phyloP scores from a whole-genome alignment of 2,797 vertebrate species.

The Gymnothorax javanicus region DNA sequence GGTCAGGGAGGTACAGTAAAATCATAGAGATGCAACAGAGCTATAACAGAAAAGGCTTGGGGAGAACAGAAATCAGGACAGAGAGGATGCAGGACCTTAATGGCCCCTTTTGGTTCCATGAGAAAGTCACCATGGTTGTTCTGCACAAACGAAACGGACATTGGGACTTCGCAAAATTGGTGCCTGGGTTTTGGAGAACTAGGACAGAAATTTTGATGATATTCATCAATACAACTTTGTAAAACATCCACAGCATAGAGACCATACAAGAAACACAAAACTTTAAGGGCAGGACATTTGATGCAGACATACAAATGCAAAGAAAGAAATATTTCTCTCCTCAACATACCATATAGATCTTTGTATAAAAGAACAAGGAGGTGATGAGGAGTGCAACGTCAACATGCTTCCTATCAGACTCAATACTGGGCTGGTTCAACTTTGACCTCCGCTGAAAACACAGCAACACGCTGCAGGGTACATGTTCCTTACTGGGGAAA shows the following conservation, averaged over 20 bases:
- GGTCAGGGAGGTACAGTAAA: neutral
- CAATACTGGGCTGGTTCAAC: slow-evolving; percentile 30
- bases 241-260: slow-evolving; percentile 26
- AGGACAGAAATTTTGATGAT: neutral
- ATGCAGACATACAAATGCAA: slow-evolving; percentile 45
- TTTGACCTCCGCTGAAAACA: slow-evolving; percentile 32
- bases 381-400: slow-evolving; percentile 31
- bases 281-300: slow-evolving; percentile 35
- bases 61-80: neutral
- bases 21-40: neutral
- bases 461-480: slow-evolving; percentile 2
- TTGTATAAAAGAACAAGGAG: slow-evolving; percentile 31
- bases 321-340: slow-evolving; percentile 39
- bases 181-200: neutral
- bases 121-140: neutral
- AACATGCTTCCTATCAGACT: slow-evolving; percentile 35
- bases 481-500: neutral
- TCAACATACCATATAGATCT: slow-evolving; percentile 29
- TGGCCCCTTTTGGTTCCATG: neutral
- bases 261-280: slow-evolving; percentile 24
- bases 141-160: neutral
- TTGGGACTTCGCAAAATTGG: neutral
- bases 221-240: slow-evolving; percentile 13
- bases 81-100: neutral
- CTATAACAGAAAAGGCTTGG: neutral